Evolutionary conservation across 2,888 invertebrate species (phyloP), one percentile per base, ranked within the genome.

Genomic region (Dilophus febrilis): DNA sequence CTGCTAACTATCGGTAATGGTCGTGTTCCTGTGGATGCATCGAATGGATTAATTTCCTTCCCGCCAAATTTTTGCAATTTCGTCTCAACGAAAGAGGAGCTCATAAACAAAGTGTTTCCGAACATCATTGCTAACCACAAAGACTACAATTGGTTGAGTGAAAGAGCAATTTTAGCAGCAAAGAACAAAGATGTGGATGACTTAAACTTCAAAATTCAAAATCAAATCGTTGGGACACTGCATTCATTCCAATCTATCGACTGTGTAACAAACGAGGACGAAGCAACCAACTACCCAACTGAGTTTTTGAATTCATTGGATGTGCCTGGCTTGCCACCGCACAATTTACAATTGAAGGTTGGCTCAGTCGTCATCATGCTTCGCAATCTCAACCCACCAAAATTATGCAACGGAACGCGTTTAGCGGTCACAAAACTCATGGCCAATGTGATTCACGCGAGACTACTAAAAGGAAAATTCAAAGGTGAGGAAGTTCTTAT

Each of bases 61-160:
- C 44, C 46, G 22, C 13, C 18, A 7, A 44, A 48, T 40, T 48
- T 52, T 30, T 50, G 51, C 31, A 45, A 42, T 29, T 40, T 50
- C 14, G 40, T 44, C 18, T 33, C 36, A 41, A 36, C 40, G 18
- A 48, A 47, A 46, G 44, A 45, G 29, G 44, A 49, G 38, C 46
- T 49, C 28, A 46, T 51, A 42, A 43, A 48, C 33, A 43, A 48
- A 35, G 49, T 53, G 16, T 56, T 54, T 39, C 51, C 50, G 37
- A 44, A 53, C 43, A 49, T 52, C 35, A 35, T 35, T 35, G 28
- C 42, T 40, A 49, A 53, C 33, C 46, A 48, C 40, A 48, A 44
- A 47, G 49, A 52, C 47, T 43, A 46, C 42, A 16, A 36, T 35
- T 46, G 43, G 45, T 32, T 47, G 35, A 42, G 46, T 34, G 45